Conservation (phyloP, 2,797 vertebrate genomes). For the Hemibagrus guttatus region DNA sequence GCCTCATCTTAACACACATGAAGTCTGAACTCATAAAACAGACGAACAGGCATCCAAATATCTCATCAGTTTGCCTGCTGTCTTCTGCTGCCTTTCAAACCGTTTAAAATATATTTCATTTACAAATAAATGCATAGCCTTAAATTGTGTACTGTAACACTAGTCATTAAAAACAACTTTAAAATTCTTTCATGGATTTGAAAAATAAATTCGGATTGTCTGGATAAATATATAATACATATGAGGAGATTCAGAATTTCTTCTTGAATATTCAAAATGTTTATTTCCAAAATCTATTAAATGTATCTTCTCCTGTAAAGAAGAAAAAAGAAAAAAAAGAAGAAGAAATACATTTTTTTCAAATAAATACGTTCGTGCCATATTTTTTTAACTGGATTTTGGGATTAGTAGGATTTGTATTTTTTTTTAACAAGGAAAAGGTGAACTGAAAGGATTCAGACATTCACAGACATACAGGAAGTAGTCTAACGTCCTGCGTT, state of each 20-base stretch:
- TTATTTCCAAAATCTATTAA: neutral
- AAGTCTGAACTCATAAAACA: neutral
- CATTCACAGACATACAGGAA: neutral
- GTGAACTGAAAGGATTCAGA: neutral
- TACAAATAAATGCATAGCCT: neutral
- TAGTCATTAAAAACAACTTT: neutral
- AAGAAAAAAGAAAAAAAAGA: too few relatives aligned
- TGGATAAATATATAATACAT: neutral
- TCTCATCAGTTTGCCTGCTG: neutral
- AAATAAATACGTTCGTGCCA: too few relatives aligned
- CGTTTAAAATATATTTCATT: neutral
- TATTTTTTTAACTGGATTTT: neutral
- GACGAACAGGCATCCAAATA: neutral
- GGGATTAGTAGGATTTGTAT: neutral
- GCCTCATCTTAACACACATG: neutral
- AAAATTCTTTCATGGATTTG: neutral
- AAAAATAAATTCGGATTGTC: neutral
- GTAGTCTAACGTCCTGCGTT: neutral
- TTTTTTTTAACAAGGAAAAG: neutral
- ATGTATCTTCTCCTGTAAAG: neutral
- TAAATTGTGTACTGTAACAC: neutral
- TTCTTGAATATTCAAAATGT: neutral
- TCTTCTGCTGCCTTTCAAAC: neutral
- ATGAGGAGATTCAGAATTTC: neutral
- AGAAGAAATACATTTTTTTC: too few relatives aligned